These are phyloP conservation scores for Caenorhabditis uteleia DNA, from an alignment of 2,888 invertebrate species.

Conservation along the genomic window DNA sequence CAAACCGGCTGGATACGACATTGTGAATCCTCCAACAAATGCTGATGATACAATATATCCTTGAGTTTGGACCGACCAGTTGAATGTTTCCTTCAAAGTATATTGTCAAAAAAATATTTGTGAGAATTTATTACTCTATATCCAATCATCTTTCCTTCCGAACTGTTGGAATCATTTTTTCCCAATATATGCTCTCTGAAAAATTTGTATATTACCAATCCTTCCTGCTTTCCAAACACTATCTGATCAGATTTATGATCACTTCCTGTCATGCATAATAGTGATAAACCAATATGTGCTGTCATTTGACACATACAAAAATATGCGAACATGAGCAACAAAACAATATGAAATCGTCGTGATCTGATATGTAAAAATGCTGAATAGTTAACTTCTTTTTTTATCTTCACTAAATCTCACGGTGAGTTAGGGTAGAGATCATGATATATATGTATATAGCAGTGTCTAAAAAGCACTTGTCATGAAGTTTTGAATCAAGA, in stretches of 20 bases:
- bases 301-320: conserved; percentile 52
- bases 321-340: conserved; percentile 53
- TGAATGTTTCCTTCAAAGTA: conserved; percentile 28
- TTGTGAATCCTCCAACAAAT: conserved; percentile 42
- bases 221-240: neutral
- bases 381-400: conserved; percentile 13
- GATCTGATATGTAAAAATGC: conserved; percentile 41
- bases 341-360: conserved; percentile 52
- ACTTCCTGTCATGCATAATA: conserved; percentile 51
- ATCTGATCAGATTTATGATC: neutral
- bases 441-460: too few species aligned
- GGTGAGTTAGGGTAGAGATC: too few species aligned
- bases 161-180: neutral
- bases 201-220: too few species aligned
- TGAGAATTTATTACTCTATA: neutral
- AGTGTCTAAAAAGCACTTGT: neutral
- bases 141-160: neutral
- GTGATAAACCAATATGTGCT: conserved; percentile 52
- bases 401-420: neutral
- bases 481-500: too few species aligned
- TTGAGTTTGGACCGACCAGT: conserved; percentile 34
- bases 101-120: neutral
- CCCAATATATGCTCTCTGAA: too few species aligned
- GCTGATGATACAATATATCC: conserved; percentile 32
- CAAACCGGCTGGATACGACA: conserved; percentile 30